phyloP scores from a whole-genome alignment of 2,113 vertebrate genomes.

The Willisornis vidua region DNA sequence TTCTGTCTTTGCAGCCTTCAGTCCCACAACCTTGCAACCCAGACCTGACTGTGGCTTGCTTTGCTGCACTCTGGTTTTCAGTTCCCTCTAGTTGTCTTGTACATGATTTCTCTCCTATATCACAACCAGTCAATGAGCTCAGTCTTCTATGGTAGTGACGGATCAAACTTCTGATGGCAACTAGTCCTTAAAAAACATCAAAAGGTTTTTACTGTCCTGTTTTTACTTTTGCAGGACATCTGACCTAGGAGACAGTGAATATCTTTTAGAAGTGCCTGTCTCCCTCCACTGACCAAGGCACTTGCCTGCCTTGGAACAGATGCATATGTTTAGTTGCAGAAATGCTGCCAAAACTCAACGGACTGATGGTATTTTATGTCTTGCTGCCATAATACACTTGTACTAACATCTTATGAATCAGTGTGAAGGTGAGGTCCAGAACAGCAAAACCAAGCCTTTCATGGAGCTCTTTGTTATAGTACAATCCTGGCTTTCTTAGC shows the following conservation, averaged over 20 bases:
- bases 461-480: not conserved
- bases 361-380: not conserved
- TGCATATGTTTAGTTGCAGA: not conserved
- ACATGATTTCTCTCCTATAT: not conserved
- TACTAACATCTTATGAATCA: not conserved
- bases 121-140: not conserved
- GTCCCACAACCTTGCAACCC: not conserved
- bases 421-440: not conserved
- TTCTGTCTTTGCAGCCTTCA: not conserved
- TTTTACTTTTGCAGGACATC: not conserved
- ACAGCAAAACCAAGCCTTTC: not conserved
- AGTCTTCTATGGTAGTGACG: not conserved
- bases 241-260: not conserved
- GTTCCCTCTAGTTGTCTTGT: not conserved
- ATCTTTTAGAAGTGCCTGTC: not conserved
- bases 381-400: not conserved
- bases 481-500: not conserved
- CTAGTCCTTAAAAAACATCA: not conserved
- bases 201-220: not conserved
- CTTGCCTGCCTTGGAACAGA: not conserved
- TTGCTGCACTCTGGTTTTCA: not conserved
- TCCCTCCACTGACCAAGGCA: not conserved
- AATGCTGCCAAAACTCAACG: not conserved
- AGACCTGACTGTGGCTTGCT: not conserved
- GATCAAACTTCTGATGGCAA: not conserved